phyloP scores from a whole-genome alignment of 2,888 invertebrate genomes.

The Pemphredon lugubris region DNA sequence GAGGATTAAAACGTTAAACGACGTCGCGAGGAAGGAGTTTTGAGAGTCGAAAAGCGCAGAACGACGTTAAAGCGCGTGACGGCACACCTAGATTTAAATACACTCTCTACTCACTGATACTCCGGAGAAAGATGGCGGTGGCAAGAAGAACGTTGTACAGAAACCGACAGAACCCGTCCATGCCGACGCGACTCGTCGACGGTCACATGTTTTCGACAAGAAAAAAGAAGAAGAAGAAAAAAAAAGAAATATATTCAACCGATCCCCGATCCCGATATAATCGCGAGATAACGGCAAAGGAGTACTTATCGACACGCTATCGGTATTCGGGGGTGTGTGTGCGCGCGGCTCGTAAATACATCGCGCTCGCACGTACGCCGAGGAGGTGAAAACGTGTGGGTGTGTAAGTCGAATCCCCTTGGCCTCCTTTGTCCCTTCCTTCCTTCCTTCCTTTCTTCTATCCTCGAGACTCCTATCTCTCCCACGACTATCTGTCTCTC shows the following conservation, averaged over 20 bases:
- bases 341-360: conserved; percentile 1
- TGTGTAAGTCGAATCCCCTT: conserved; percentile 71
- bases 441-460: conserved; percentile 54
- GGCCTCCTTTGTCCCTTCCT: conserved; percentile 69
- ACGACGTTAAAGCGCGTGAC: conserved; percentile 33
- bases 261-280: conserved; percentile 34
- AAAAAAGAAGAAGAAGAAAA: conserved; percentile 20
- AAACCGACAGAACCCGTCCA: conserved; percentile 73
- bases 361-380: neutral
- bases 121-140: conserved; percentile 69
- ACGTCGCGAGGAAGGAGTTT: conserved; percentile 17
- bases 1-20: conserved; percentile 40
- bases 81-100: conserved; percentile 32
- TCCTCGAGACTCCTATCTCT: conserved; percentile 52
- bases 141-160: conserved; percentile 71
- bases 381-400: conserved; percentile 1
- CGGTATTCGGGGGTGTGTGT: too few relatives aligned
- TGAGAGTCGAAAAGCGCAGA: conserved; percentile 9
- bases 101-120: conserved; percentile 72
- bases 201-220: conserved; percentile 68
- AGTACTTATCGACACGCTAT: conserved; percentile 52
- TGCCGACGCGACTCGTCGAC: conserved; percentile 61
- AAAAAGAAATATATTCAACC: conserved; percentile 26
- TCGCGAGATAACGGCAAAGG: conserved; percentile 44
- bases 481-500: conserved; percentile 37